Base-by-base conservation (phyloP, 2,113 vertebrate species). In the Ochotona princeps region DNA sequence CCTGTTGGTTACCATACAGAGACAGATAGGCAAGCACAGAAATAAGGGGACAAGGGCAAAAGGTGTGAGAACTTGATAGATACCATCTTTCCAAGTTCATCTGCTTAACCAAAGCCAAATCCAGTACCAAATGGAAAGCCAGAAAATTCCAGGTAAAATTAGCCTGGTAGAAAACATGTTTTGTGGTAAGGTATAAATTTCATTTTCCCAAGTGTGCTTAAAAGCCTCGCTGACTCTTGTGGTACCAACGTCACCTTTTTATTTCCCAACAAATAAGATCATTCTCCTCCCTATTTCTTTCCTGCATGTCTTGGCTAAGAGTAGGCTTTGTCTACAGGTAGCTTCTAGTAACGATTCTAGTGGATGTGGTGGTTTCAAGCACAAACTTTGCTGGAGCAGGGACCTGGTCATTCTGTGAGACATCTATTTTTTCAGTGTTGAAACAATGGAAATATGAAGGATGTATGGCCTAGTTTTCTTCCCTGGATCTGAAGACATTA, bases 201-300 rank as follows among this genome's bases (percentile, higher is more conserved):
- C 95, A 79, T 93, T 87, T 90, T 83, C 82, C 81, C 88, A 65
- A 93, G 89, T 96, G 88, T 87, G 89, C 94, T 92, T 97, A 70
- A 0, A 95, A 97, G 87, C 95, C 96, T 96, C 38, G 74, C 3
- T 97, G 97, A 95, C 95, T 94, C 32, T 32, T 81, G 80, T 57
- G 87, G 66, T 70, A 0, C 86, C 90, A 38, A 72, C 66, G 0
- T 5, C 21, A 95, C 85, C 69, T 94, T 97, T 95, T 81, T 78
- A 83, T 96, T 96, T 96, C 90, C 89, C 90, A 89, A 87, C 87
- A 96, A 96, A 93, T 91, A 25, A 94, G 57, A 69, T 87, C 84
- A 18, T 95, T 95, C 91, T 69, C 89, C 25, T 0, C 81, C 69
- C 49, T 76, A 18, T 87, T 97, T 92, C 95, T 90, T 96, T 90